A percentile compares a stretch with the other conserved stretches of the same genome.
Conservation (phyloP, 2,888 invertebrate species). For the Didymodactylos carnosus region DNA sequence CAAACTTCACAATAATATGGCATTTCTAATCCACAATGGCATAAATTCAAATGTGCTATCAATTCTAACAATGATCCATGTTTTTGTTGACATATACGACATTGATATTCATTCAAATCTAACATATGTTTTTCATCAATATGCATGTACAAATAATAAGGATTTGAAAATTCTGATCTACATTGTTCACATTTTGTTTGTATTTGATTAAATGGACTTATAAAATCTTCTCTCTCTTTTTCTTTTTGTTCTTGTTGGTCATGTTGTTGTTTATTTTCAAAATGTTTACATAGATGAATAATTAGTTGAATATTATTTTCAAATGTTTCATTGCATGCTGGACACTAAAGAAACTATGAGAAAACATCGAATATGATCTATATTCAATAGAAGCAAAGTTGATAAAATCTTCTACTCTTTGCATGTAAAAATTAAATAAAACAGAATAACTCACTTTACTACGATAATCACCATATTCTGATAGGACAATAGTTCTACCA, state of each 20-base stretch:
- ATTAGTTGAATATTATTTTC: conserved; percentile 10
- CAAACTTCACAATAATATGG: conserved; percentile 14
- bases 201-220: conserved; percentile 9
- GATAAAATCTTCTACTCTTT: neutral
- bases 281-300: conserved; percentile 11
- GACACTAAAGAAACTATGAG: neutral
- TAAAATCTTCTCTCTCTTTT: conserved; percentile 3
- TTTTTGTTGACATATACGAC: conserved; percentile 13
- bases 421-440: no score
- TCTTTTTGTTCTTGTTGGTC: neutral
- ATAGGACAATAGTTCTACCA: neutral
- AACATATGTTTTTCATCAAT: conserved; percentile 10
- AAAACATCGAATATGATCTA: no score
- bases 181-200: conserved; percentile 11
- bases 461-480: neutral
- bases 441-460: neutral
- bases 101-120: conserved; percentile 8
- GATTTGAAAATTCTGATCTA: conserved; percentile 3
- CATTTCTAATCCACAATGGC: conserved; percentile 14
- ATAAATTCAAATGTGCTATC: conserved; percentile 4
- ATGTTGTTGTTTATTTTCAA: neutral
- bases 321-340: conserved; percentile 8
- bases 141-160: conserved; percentile 9
- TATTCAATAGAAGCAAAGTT: neutral
- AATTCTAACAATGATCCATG: conserved; percentile 4